A percentile compares a stretch with the other conserved stretches of the same genome.
These are phyloP conservation scores for Montipora efflorescens DNA, from an alignment of 64 coral and sea anemone species.

Conservation along the genomic window DNA sequence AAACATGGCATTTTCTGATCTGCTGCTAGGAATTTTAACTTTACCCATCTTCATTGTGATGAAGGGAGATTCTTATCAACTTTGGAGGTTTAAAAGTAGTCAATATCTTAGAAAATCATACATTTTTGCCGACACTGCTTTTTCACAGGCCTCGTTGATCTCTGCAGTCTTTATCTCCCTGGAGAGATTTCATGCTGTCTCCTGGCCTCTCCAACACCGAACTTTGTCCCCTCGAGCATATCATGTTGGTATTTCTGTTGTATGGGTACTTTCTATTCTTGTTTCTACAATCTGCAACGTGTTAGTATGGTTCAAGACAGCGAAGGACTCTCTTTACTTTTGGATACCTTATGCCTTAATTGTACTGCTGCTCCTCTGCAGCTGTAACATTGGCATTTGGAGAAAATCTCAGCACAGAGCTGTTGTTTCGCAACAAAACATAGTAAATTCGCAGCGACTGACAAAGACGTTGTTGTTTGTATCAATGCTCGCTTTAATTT, in stretches of 20 bases:
- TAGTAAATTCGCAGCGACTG: too few relatives aligned
- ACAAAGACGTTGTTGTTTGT: too few relatives aligned
- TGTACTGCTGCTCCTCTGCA: background rate
- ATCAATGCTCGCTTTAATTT: too few relatives aligned
- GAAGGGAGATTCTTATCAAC: background rate
- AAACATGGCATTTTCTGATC: background rate
- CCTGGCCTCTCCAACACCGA: too few relatives aligned
- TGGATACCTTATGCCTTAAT: background rate
- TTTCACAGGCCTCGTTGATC: background rate
- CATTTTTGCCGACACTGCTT: background rate
- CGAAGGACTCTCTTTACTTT: background rate
- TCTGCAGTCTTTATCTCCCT: too few relatives aligned
- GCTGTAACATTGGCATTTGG: too few relatives aligned
- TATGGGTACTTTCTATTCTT: too few relatives aligned
- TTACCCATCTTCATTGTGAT: background rate
- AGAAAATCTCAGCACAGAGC: background rate
- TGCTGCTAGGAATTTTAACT: background rate
- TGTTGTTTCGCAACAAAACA: too few relatives aligned
- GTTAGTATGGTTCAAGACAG: background rate
- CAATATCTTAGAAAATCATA: background rate
- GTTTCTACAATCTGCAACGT: background rate
- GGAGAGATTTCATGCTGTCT: too few relatives aligned
- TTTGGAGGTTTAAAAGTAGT: background rate
- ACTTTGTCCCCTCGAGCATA: background rate
- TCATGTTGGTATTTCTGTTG: background rate